Percentiles rank a stretch among this genome's conserved stretches.
phyloP scores from a whole-genome alignment of 2,888 invertebrate species.

The Torymus aiolomorphi region DNA sequence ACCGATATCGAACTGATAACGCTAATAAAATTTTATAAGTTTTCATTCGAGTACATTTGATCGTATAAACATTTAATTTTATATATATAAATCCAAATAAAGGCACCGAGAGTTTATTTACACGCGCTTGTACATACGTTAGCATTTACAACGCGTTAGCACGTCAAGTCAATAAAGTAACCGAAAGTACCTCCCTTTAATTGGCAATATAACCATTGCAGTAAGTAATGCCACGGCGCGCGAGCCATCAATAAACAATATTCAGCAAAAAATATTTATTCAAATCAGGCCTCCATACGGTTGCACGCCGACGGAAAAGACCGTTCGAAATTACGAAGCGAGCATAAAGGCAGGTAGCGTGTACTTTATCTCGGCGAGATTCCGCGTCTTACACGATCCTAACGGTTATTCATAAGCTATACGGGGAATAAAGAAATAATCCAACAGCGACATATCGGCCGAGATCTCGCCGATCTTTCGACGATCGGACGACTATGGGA shows the following conservation, averaged over 20 bases:
- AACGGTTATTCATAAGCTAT: constrained; percentile 54
- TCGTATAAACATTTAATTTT: no score
- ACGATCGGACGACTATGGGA: constrained; percentile 25
- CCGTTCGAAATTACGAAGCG: constrained; percentile 32
- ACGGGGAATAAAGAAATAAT: constrained; percentile 50
- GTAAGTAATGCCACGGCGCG: background rate
- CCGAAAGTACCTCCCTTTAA: no score
- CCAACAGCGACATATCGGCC: constrained; percentile 41
- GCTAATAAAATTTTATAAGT: no score
- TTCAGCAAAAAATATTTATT: constrained; percentile 34
- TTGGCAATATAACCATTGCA: background rate
- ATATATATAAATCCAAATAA: no score
- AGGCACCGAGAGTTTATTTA: no score
- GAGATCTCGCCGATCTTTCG: constrained; percentile 28
- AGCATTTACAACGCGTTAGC: no score
- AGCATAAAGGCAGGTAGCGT: constrained; percentile 18
- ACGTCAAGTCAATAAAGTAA: no score
- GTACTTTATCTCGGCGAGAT: constrained; percentile 33
- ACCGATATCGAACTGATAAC: no score
- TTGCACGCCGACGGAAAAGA: background rate
- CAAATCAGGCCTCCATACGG: background rate
- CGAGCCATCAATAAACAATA: no score
- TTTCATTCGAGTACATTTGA: no score
- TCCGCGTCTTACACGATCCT: constrained; percentile 30
- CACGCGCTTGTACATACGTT: no score